Evolutionary conservation across 1,140 invertebrate genomes (phyloP), one percentile per base, ranked within the genome.

Genomic region (Hyles vespertilio): DNA sequence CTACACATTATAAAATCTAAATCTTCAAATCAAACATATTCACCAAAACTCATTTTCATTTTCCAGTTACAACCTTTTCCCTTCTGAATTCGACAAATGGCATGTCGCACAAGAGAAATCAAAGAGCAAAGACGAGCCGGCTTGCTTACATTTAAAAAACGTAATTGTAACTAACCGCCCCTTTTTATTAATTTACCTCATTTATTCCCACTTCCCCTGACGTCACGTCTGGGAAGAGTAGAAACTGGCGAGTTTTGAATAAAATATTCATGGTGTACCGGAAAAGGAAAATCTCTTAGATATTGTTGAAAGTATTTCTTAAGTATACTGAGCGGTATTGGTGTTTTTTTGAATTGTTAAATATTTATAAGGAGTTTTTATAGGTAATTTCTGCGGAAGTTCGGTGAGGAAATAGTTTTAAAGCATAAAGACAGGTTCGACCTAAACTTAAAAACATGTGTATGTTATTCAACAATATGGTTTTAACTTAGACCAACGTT

Each of bases 81-180:
- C 59, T 67, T 36, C 12, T 49, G 33, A 32, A 64, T 59, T 69
- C 69, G 72, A 84, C 78, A 88, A 89, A 87, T 86, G 75, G 83
- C 80, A 69, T 84, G 84, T 84, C 81, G 81, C 73, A 67, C 77
- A 84, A 83, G 79, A 87, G 85, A 88, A 89, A 87, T 84, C 84
- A 89, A 84, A 81, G 68, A 69, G 70, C 73, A 79, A 84, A 81
- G 81, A 81, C 72, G 72, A 79, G 63, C 72, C 74, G 72, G 66
- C 78, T 87, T 79, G 86, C 82, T 89, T 86, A 87, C 83, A 85
- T 87, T 86, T 84, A 89, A 89, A 89, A 89, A 89, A 79, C 80
- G 84, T 89, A 89, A 89, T 89, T 89, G 86, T 86, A 87, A 89
- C 81, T 84, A 87, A 89, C 86, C 83, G 74, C 77, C 70, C 81